Conservation (phyloP, 35 echinoderm and acorn worm species). For the Nesometra sesokonis region DNA sequence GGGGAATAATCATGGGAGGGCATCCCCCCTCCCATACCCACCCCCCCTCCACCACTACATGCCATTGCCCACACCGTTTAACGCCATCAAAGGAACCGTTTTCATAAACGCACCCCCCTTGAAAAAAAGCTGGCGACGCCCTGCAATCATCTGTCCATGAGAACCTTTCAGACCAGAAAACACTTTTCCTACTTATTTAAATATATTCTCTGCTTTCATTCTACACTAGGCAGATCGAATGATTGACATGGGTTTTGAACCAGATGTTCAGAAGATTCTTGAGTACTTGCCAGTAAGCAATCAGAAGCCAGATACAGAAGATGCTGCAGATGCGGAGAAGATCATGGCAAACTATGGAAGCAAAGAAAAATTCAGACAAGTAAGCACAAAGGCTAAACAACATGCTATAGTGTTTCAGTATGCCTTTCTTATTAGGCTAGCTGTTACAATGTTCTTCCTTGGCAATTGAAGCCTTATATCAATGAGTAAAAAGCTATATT, state of each 20-base stretch:
- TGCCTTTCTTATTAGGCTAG: no score
- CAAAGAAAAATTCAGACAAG: conserved; percentile 94
- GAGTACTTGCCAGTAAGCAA: conserved; percentile 87
- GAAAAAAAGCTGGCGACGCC: no score
- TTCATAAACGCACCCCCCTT: no score
- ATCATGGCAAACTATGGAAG: conserved; percentile 65
- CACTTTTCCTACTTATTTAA: no score
- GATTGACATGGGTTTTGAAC: conserved; percentile 99
- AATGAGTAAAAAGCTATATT: no score
- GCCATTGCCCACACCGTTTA: no score
- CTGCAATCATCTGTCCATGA: neutral
- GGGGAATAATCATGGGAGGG: neutral
- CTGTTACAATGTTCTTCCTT: no score
- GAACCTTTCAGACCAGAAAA: neutral
- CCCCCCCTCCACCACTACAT: no score
- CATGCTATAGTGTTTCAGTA: no score
- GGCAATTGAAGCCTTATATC: no score
- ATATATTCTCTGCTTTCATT: neutral
- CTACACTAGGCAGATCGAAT: conserved; percentile 75
- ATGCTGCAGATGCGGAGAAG: conserved; percentile 60
- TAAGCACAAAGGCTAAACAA: neutral
- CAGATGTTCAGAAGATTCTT: conserved; percentile 91
- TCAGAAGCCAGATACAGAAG: conserved; percentile 96
- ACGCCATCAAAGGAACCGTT: no score
- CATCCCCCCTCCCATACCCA: no score